phyloP scores from a whole-genome alignment of 2,797 vertebrate genomes.

The Myripristis murdjan region DNA sequence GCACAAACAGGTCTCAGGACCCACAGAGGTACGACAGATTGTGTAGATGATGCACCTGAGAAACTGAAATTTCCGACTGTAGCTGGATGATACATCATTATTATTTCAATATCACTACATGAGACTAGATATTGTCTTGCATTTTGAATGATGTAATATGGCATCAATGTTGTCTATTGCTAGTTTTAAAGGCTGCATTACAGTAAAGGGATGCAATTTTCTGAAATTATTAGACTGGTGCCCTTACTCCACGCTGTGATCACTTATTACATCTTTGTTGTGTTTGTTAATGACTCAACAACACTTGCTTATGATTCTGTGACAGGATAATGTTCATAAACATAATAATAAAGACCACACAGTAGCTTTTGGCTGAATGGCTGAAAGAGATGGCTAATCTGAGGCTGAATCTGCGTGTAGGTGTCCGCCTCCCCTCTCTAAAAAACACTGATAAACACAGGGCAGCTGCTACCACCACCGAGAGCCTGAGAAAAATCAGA shows the following conservation, averaged over 20 bases:
- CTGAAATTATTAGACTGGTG: not conserved
- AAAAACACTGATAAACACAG: constrained; percentile 54
- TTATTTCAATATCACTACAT: too few species aligned
- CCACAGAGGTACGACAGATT: too few species aligned
- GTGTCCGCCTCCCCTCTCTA: constrained; percentile 40
- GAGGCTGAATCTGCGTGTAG: constrained; percentile 36
- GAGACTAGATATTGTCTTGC: too few species aligned
- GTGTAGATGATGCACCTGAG: too few species aligned
- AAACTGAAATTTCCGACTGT: too few species aligned
- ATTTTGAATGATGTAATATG: too few species aligned
- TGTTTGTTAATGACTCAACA: constrained; percentile 33
- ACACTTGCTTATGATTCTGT: not conserved
- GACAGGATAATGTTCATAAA: constrained; percentile 21
- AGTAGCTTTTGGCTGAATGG: not conserved
- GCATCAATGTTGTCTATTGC: too few species aligned
- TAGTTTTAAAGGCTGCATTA: too few species aligned
- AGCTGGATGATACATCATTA: too few species aligned
- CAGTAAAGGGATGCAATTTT: too few species aligned
- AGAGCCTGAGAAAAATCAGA: constrained; percentile 75
- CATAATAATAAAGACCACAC: constrained; percentile 26
- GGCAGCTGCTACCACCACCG: constrained; percentile 40
- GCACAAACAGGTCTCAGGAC: too few species aligned
- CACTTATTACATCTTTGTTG: constrained; percentile 24
- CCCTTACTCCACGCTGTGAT: constrained; percentile 14
- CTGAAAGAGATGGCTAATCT: constrained; percentile 38